Percentiles rank a stretch among this genome's conserved stretches.
Evolutionary conservation across 2,797 vertebrate species (phyloP).

Genomic region (Pseudochirops corinnae): DNA sequence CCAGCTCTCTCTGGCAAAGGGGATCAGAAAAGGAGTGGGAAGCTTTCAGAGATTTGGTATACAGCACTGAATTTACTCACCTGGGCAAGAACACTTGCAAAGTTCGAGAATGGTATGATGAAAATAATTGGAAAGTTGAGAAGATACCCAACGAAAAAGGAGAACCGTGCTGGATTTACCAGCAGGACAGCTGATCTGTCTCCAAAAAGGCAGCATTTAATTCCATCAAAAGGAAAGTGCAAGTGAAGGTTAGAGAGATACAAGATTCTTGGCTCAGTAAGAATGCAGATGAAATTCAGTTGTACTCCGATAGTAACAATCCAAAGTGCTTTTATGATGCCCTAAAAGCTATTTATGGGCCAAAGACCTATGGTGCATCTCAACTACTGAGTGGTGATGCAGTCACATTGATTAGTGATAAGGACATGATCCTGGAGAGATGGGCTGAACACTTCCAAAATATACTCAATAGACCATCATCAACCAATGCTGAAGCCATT

Average conservation of each 20-base stretch:
- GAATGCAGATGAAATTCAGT: not conserved
- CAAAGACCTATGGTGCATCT: not conserved
- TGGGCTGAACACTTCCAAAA: not conserved
- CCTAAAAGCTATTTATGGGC: not conserved
- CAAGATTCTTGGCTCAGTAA: not conserved
- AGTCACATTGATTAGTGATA: not conserved
- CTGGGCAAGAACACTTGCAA: not conserved
- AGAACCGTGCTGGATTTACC: not conserved
- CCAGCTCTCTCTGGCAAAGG: not conserved
- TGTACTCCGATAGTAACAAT: not conserved
- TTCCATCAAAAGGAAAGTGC: not conserved
- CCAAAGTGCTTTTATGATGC: not conserved
- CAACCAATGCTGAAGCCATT: not conserved
- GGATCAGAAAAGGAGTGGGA: not conserved
- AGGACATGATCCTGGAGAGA: not conserved
- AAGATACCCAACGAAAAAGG: not conserved
- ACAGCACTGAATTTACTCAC: not conserved
- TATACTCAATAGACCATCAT: no score
- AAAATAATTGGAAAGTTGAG: not conserved
- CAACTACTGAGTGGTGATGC: not conserved
- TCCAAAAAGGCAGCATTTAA: not conserved
- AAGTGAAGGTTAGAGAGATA: not conserved
- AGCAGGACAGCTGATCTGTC: not conserved
- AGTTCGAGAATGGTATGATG: not conserved
- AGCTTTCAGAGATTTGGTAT: not conserved